A percentile compares a stretch with the other conserved stretches of the same genome.
Conservation (phyloP, 2,113 vertebrate genomes). For the Ibidorhyncha struthersii region DNA sequence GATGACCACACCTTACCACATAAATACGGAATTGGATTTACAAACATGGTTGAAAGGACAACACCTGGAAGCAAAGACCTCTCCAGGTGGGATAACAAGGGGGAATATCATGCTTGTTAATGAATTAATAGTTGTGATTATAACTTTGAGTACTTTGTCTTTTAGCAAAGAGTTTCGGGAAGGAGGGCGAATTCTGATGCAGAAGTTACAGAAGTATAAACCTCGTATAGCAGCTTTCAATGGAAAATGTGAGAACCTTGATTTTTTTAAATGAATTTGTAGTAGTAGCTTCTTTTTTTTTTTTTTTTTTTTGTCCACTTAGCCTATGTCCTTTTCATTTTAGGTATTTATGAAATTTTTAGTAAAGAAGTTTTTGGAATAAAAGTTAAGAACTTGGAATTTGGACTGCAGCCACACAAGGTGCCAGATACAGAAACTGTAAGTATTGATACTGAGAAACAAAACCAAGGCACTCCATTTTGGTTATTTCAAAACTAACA, state of each 20-base stretch:
- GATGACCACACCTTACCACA: conserved; percentile 87
- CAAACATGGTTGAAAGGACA: conserved; percentile 96
- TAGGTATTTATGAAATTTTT: conserved; percentile 99
- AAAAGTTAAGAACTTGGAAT: conserved; percentile 95
- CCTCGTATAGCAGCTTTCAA: conserved; percentile 98
- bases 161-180: conserved; percentile 96
- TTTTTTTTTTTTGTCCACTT: neutral
- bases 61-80: conserved; percentile 98
- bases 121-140: neutral
- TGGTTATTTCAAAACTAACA: neutral
- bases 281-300: neutral
- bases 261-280: neutral
- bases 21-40: conserved; percentile 97
- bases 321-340: conserved; percentile 45
- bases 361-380: conserved; percentile 97
- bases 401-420: conserved; percentile 95
- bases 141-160: conserved; percentile 46
- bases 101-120: neutral
- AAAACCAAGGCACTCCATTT: neutral
- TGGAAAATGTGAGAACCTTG: conserved; percentile 92
- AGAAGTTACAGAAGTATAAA: conserved; percentile 94
- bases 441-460: conserved; percentile 40
- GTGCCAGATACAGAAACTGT: conserved; percentile 96
- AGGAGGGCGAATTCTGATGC: conserved; percentile 94
- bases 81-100: conserved; percentile 77